Evolutionary conservation across 2,113 vertebrate genomes (phyloP), one percentile per base, ranked within the genome.

Genomic region (Herpailurus yagouaroundi): DNA sequence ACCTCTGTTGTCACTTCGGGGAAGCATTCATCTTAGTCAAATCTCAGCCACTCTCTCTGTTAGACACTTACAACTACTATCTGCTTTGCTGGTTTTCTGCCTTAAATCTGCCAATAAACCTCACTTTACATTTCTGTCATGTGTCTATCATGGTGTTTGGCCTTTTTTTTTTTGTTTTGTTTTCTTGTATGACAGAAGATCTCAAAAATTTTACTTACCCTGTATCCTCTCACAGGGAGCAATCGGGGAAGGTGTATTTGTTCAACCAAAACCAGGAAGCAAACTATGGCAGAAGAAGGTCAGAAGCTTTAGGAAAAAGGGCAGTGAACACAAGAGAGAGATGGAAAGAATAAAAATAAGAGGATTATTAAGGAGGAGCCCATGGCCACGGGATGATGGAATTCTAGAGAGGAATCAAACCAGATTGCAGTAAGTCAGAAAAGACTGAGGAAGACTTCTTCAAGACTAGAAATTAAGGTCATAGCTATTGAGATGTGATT

Each of bases 101-200:
- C 12, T 8, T 82, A 82, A 79, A 19, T 71, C 6, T 18, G 4
- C 13, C 25, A 55, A 48, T 52, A 76, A 63, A 12, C 7, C n/a
- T 87, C 15, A 64, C n/a, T 82, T n/a, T 48, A 38, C 3, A 77
- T 50, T 52, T 68, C 52, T 3, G 11, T 13, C 18, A 36, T 9
- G 23, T 90, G n/a, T 63, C 9, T 63, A 18, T 48, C 57, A 7
- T 68, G 3, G 16, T 52, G 1, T 48, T 55, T 77, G 57, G 11
- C 4, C 7, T 52, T 25, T 64, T 55, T 60, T 2, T 0, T n/a
- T 4, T 27, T 36, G 2, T 36, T n/a, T 27, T 73, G n/a, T 45
- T 69, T 1, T 0, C 3, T 16, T 31, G 19, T 14, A 18, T 21
- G 7, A 36, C 2, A 11, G 1, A 64, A 36, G 5, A 82, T 36